These are phyloP conservation scores for Brienomyrus brachyistius DNA, from an alignment of 2,113 vertebrate genomes.

Conservation along the genomic window DNA sequence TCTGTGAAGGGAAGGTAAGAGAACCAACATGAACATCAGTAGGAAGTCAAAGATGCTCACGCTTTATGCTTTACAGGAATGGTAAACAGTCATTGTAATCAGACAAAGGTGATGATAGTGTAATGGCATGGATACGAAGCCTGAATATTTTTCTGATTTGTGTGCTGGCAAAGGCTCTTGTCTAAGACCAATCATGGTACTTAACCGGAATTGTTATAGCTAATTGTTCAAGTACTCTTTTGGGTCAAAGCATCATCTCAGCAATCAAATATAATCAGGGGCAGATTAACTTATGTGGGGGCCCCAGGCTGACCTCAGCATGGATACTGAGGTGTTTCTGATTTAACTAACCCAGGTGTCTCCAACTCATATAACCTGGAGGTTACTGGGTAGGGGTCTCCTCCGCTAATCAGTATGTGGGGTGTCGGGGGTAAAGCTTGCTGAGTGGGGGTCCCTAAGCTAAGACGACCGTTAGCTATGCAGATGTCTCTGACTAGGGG, in stretches of 20 bases:
- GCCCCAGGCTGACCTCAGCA: neutral
- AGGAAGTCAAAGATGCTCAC: neutral
- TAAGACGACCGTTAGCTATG: neutral
- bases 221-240: neutral
- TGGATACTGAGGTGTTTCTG: neutral
- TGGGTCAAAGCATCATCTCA: neutral
- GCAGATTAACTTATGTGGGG: neutral
- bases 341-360: neutral
- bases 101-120: neutral
- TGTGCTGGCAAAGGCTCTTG: neutral
- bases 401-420: neutral
- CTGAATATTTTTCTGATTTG: neutral
- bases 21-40: constrained; percentile 34
- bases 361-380: neutral
- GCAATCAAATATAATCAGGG: neutral
- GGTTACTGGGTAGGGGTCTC: neutral
- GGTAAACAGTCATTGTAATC: neutral
- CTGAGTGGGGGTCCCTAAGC: neutral
- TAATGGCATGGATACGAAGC: neutral
- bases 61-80: neutral
- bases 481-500: neutral
- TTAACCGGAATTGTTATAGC: no score
- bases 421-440: neutral
- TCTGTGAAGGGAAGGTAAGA: constrained; percentile 60
- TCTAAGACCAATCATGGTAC: neutral